Base-by-base conservation (phyloP, 2,797 vertebrate species). In the Okamejei kenojei region DNA sequence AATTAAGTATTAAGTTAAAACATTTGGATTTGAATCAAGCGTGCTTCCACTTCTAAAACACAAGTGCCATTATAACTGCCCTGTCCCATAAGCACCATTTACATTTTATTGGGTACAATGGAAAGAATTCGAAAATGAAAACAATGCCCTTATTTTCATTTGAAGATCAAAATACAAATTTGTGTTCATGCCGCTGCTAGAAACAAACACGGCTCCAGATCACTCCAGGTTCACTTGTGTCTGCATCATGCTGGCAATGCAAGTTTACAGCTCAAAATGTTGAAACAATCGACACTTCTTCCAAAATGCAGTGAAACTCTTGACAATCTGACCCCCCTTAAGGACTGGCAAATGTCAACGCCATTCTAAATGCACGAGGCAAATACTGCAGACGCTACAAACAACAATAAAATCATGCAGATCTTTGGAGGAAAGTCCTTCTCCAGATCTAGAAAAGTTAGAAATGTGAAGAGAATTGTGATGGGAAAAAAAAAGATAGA, bases 11-110 rank as follows among this genome's bases (percentile, higher is more conserved):
- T n/a, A 84, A 58, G n/a, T 61, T 61, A 15, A 29, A 61, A 84
- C 6, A 61, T 84, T n/a, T 11, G 54, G 54, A 26, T 61, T 15
- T 61, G 6, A 74, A 61, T 61, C 81, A 26, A 26, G 54, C 10
- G 19, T 71, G 86, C 86, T 90, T 90, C 63, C 21, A 29, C 79
- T 93, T 94, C 58, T 54, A 54, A 54, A 54, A 54, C 45, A 54
- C 45, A 45, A 45, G 45, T 54, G 5, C 45, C 17, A 23, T 74
- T 21, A 74, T 23, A 74, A 23, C 26, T 74, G 23, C 19, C 19
- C 8, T 15, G 61, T 71, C 65, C 17, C 13, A 84, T 26, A 17
- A 32, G 29, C 35, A 9, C 65, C 4, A 90, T 61, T 84, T 26
- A 82, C 10, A 61, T 58, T 11, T 82, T 82, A 54, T n/a, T n/a